Base-by-base conservation (phyloP, 2,888 invertebrate genomes). In the Limulus polyphemus region DNA sequence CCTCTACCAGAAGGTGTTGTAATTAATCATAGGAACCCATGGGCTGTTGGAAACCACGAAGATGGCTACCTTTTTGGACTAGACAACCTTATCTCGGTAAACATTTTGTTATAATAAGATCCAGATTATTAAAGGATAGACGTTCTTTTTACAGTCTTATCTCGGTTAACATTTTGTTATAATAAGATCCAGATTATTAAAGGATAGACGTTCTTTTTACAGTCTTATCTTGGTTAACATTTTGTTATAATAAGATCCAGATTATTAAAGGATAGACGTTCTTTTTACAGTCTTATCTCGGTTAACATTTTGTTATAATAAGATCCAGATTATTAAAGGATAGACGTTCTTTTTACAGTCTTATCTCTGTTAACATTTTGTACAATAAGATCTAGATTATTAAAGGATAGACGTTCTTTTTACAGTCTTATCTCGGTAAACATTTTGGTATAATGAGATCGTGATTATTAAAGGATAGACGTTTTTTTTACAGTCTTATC, bases 21-120 rank as follows among this genome's bases (percentile, higher is more conserved):
- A 58, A 82, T 97, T 14, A 84, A 84, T 69, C 98, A 98, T 75
- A 82, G 91, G 62, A 79, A 80, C 10, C 79, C 83, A 13, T 98
- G 97, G 98, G 75, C 82, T 64, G 85, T 90, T 69, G 97, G 95
- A n/a, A 98, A 97, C 76, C 89, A 90, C 74, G 97, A 98, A 77
- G 97, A 98, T 76, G 98, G 98, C 10, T 88, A 94, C 72, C 82
- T 98, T 46, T 85, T 83, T 70, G 98, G 98, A 61, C 81, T 98
- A 71, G 95, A 97, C 78, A 88, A 90, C 77, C 83, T 98, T 67
- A 90, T 97, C 72, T 81, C 83, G 72, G 87, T 85, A 66, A 81
- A 72, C 69, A 74, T 14, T 12, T 52, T 7, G n/a, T n/a, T 13
- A n/a, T 17, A 12, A 4, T 52, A 50, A 32, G 1, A 32, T 32